These are phyloP conservation scores for Dicrurus megarhynchus DNA, from an alignment of 2,113 vertebrate genomes.

Conservation along the genomic window DNA sequence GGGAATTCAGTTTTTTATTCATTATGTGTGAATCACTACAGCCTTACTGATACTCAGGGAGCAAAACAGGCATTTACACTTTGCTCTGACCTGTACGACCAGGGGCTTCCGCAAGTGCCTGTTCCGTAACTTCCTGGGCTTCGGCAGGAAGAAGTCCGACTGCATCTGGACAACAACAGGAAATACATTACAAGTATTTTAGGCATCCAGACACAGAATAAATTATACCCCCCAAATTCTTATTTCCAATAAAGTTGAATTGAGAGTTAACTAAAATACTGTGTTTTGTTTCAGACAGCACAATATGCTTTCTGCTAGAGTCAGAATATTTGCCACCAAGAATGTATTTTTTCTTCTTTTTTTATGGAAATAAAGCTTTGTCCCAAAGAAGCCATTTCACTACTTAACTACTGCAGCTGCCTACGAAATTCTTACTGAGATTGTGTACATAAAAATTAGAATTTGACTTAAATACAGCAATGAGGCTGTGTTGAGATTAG, in stretches of 20 bases:
- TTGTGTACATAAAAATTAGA: neutral
- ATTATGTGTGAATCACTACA: neutral
- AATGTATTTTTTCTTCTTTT: neutral
- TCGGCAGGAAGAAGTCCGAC: constrained; percentile 92
- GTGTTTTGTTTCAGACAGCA: neutral
- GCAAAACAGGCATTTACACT: neutral
- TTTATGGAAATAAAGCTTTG: neutral
- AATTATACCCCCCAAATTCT: neutral
- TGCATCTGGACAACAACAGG: constrained; percentile 73
- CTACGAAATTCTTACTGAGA: neutral
- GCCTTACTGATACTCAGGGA: neutral
- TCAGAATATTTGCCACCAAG: neutral
- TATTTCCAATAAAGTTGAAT: neutral
- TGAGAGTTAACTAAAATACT: neutral
- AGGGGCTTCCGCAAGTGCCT: constrained; percentile 91
- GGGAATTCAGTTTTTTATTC: neutral
- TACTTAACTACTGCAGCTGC: neutral
- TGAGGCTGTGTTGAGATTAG: neutral
- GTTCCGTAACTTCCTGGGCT: constrained; percentile 87
- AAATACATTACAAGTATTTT: neutral
- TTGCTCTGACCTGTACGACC: constrained; percentile 89
- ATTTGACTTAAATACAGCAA: neutral
- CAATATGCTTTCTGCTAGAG: neutral
- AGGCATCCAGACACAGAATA: neutral
- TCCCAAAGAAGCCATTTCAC: neutral